Conservation (phyloP, 2,888 invertebrate genomes). For the Plebejus anna region DNA sequence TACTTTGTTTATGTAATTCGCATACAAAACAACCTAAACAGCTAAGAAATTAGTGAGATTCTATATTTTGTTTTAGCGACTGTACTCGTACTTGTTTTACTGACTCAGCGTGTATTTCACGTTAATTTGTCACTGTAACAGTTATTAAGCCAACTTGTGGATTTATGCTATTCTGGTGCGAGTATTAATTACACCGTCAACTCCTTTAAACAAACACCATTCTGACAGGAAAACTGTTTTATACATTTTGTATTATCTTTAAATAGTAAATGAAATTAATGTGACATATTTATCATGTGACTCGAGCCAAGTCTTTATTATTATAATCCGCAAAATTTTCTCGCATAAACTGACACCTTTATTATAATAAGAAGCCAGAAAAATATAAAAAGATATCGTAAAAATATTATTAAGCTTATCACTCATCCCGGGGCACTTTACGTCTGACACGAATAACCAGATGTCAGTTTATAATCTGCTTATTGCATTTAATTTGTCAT, state of each 20-base stretch:
- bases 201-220: neutral
- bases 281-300: neutral
- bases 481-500: conserved; percentile 26
- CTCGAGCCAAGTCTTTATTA: neutral
- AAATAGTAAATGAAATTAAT: neutral
- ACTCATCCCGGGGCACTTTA: neutral
- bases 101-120: neutral
- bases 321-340: neutral
- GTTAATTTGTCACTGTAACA: neutral
- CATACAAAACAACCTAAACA: too few species aligned
- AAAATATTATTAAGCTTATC: conserved; percentile 1
- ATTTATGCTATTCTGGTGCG: neutral
- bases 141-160: neutral
- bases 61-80: neutral
- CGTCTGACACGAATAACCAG: neutral
- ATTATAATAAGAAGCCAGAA: neutral
- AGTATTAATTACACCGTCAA: neutral
- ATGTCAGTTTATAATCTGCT: conserved; percentile 25
- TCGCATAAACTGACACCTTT: neutral
- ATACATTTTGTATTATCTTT: neutral
- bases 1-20: too few species aligned
- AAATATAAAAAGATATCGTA: neutral
- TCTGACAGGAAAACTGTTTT: neutral
- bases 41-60: too few species aligned
- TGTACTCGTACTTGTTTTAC: neutral